A percentile compares a stretch with the other conserved stretches of the same genome.
Conservation (phyloP, 2,113 vertebrate species). For the Chloropsis hardwickii region DNA sequence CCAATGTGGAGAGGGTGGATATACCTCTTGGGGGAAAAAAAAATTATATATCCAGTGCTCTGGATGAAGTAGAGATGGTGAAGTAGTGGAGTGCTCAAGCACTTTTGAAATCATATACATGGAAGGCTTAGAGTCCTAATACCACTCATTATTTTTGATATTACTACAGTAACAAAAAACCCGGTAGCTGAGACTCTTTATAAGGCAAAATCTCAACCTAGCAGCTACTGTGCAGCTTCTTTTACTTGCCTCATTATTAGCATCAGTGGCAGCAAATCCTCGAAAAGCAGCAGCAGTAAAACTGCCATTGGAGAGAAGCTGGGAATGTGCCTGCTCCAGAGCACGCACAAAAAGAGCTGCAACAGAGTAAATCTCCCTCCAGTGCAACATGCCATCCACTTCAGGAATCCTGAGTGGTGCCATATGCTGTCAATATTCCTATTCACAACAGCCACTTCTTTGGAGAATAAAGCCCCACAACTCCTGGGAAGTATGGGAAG, state of each 20-base stretch:
- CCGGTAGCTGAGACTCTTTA: not conserved
- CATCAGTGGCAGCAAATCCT: not conserved
- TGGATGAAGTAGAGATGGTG: not conserved
- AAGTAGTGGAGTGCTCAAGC: not conserved
- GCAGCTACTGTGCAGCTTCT: not conserved
- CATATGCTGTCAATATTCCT: not conserved
- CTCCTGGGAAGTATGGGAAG: not conserved
- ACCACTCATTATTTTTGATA: not conserved
- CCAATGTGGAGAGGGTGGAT: not conserved
- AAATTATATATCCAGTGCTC: not conserved
- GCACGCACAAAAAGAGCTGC: rapidly evolving
- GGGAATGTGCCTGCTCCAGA: rapidly evolving
- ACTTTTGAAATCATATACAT: not conserved
- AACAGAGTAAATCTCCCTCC: not conserved
- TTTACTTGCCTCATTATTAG: not conserved
- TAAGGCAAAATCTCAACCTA: not conserved
- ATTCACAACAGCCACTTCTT: not conserved
- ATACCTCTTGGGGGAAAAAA: not conserved
- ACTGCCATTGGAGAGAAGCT: not conserved
- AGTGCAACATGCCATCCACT: not conserved
- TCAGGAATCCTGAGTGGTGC: not conserved
- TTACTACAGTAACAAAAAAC: not conserved
- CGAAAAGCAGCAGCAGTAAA: not conserved
- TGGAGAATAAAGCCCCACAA: not conserved
- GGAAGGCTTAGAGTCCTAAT: not conserved